phyloP scores from a whole-genome alignment of 2,888 invertebrate genomes.

The Aquatica leii region DNA sequence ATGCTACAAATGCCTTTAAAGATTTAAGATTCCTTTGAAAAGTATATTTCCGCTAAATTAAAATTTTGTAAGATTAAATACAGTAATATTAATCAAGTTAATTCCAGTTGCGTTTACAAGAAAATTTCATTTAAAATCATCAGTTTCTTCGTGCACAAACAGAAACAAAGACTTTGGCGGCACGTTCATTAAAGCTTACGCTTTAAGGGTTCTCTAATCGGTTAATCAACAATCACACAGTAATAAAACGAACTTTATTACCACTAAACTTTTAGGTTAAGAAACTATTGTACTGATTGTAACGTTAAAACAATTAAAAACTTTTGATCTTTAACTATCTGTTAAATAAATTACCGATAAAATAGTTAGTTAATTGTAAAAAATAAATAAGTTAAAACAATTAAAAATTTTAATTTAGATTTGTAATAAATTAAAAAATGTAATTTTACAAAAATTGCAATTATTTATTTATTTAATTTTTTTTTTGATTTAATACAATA shows the following conservation, averaged over 20 bases:
- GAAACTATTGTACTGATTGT: background rate
- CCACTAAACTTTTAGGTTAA: conserved; percentile 9
- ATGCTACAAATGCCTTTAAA: background rate
- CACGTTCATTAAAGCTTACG: conserved; percentile 25
- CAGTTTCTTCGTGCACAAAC: conserved; percentile 19
- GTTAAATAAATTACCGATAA: no score
- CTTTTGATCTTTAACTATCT: no score
- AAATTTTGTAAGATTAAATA: conserved; percentile 2
- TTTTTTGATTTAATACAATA: no score
- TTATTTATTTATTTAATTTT: no score
- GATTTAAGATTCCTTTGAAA: background rate
- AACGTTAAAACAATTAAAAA: no score
- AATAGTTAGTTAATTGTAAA: no score
- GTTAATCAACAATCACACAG: conserved; percentile 31
- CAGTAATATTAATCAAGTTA: background rate
- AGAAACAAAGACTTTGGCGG: conserved; percentile 25
- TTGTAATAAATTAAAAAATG: no score
- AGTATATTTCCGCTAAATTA: background rate
- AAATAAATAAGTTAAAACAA: no score
- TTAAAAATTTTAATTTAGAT: no score
- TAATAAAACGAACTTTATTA: conserved; percentile 29
- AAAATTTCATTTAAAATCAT: conserved; percentile 21
- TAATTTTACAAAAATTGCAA: no score
- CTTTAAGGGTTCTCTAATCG: conserved; percentile 22
- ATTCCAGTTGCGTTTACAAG: background rate